phyloP scores from a whole-genome alignment of 2,113 vertebrate genomes.

The Phrynosoma platyrhinos region DNA sequence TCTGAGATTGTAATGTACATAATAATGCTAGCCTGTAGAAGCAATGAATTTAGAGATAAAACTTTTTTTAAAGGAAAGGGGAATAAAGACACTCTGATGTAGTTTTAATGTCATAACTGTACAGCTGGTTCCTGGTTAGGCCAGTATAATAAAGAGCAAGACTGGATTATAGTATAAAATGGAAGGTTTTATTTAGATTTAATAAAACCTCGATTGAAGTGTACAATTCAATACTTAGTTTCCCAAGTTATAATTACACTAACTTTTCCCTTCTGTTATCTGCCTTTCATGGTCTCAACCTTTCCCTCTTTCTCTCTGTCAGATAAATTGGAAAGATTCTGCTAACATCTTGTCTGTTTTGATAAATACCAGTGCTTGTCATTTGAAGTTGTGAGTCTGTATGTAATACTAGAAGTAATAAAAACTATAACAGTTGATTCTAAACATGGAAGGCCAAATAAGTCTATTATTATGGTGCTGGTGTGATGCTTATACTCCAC shows the following conservation, averaged over 20 bases:
- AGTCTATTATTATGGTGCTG: too few species aligned
- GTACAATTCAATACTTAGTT: neutral
- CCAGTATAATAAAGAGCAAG: conserved; percentile 34
- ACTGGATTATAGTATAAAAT: neutral
- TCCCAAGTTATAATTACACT: neutral
- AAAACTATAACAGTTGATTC: too few species aligned
- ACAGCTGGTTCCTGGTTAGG: conserved; percentile 60
- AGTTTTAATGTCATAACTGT: conserved; percentile 61
- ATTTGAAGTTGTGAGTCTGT: neutral
- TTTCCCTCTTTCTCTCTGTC: neutral
- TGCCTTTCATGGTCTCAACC: neutral
- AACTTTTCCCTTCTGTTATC: neutral
- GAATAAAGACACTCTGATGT: conserved; percentile 46
- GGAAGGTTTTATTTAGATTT: neutral
- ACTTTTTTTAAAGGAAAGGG: neutral
- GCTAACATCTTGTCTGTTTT: neutral
- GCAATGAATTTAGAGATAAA: conserved; percentile 70
- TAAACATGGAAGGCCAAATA: too few species aligned
- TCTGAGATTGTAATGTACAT: conserved; percentile 69
- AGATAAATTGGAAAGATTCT: neutral
- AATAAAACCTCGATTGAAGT: neutral
- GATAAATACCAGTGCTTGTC: neutral
- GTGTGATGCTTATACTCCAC: too few species aligned
- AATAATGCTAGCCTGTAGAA: conserved; percentile 64
- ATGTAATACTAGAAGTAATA: neutral